Conservation (phyloP, 2,113 vertebrate genomes). For the Istiophorus platypterus region DNA sequence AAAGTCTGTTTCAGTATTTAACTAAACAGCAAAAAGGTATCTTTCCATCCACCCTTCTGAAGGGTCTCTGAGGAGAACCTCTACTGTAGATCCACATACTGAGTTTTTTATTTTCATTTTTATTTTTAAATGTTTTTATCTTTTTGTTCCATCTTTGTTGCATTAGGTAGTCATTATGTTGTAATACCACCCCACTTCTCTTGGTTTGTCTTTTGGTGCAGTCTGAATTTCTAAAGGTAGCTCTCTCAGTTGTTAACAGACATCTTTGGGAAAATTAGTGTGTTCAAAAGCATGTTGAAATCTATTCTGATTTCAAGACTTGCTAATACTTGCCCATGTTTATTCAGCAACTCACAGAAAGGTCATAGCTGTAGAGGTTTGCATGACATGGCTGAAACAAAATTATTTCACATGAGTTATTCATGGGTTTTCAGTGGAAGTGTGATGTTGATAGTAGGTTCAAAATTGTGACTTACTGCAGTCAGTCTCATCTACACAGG, state of each 20-base stretch:
- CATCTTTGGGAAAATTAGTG: neutral
- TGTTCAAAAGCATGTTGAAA: neutral
- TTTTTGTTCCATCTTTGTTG: neutral
- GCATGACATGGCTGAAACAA: neutral
- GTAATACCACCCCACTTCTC: neutral
- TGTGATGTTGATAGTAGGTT: neutral
- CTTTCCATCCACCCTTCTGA: neutral
- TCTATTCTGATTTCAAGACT: neutral
- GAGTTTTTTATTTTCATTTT: too few relatives aligned
- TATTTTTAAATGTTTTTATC: too few relatives aligned
- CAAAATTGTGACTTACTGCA: neutral
- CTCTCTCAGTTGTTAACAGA: neutral
- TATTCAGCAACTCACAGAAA: slow-evolving; percentile 2
- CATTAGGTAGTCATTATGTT: neutral
- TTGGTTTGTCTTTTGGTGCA: neutral
- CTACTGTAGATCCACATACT: neutral
- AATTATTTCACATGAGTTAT: too few relatives aligned
- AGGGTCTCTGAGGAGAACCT: neutral
- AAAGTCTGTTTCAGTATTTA: slow-evolving; percentile 6
- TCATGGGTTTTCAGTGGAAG: neutral
- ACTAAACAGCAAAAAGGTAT: neutral
- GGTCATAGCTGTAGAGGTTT: neutral
- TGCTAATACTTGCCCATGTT: neutral
- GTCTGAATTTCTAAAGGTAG: neutral
- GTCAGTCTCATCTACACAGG: neutral